A percentile compares a stretch with the other conserved stretches of the same genome.
Evolutionary conservation across 2,888 invertebrate genomes (phyloP).

Genomic region (Patella pellucida): DNA sequence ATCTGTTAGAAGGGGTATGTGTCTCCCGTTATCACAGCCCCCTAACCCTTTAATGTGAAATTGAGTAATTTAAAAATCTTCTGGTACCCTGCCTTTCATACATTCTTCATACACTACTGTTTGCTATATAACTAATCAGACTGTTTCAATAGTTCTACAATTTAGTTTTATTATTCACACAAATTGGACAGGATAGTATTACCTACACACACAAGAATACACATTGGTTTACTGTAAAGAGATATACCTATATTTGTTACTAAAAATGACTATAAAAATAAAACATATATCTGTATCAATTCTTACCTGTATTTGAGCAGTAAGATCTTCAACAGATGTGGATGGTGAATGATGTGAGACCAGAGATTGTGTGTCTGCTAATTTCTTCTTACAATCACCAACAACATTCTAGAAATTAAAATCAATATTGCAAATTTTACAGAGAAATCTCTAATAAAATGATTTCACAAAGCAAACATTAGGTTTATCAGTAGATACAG

Average conservation of each 20-base stretch:
- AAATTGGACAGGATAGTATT: no score
- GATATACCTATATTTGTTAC: background rate
- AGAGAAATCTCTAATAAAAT: no score
- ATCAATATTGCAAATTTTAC: background rate
- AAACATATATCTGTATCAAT: background rate
- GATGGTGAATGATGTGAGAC: slow-evolving; percentile 41
- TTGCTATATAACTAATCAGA: no score
- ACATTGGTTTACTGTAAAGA: no score
- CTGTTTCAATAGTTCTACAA: no score
- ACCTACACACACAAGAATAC: no score
- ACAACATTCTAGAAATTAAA: slow-evolving; percentile 47
- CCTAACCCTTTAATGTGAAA: background rate
- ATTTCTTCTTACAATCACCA: slow-evolving; percentile 42
- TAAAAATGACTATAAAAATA: background rate
- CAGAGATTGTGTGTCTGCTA: slow-evolving; percentile 50
- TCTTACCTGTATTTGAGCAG: slow-evolving; percentile 55
- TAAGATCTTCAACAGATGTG: slow-evolving; percentile 47
- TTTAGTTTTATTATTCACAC: no score
- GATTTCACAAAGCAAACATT: no score
- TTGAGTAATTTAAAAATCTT: background rate
- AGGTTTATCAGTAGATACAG: no score
- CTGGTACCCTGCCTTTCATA: no score
- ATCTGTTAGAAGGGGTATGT: no score
- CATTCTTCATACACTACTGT: no score
- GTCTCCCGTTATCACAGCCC: background rate